These are phyloP conservation scores for Mastigias papua DNA, from an alignment of 30 jellyfish, hydroid and myxozoan genomes.

Conservation along the genomic window DNA sequence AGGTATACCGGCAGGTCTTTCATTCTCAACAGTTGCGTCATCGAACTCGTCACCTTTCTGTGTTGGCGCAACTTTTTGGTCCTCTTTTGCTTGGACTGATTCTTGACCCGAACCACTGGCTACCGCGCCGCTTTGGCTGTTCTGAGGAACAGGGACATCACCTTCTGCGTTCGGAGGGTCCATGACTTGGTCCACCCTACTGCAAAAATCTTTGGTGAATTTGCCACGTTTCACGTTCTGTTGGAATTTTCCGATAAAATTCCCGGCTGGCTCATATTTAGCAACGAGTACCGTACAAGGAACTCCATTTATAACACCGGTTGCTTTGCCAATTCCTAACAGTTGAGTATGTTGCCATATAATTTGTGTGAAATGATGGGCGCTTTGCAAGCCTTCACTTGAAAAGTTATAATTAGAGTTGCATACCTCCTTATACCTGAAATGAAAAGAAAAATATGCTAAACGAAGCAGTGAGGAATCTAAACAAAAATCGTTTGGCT, in stretches of 20 bases:
- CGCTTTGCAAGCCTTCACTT: slow-evolving; percentile 62
- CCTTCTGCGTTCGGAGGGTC: slow-evolving; percentile 46
- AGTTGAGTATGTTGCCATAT: slow-evolving; percentile 74
- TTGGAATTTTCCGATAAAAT: slow-evolving; percentile 64
- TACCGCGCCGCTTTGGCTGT: too few relatives aligned
- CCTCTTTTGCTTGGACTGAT: background rate
- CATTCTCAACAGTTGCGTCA: background rate
- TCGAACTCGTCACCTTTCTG: background rate
- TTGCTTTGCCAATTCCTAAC: slow-evolving; percentile 84
- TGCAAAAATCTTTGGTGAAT: slow-evolving; percentile 70
- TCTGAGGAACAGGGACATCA: background rate
- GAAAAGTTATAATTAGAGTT: slow-evolving; percentile 53
- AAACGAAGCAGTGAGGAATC: too few relatives aligned
- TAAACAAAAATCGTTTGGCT: too few relatives aligned
- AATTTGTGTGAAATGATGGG: slow-evolving; percentile 80
- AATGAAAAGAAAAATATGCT: background rate
- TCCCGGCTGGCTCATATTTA: slow-evolving; percentile 84
- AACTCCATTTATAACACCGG: slow-evolving; percentile 39
- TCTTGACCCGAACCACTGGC: background rate
- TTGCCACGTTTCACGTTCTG: slow-evolving; percentile 78
- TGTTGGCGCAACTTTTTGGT: background rate
- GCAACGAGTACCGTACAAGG: slow-evolving; percentile 87
- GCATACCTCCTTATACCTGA: slow-evolving; percentile 82
- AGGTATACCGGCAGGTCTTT: slow-evolving; percentile 9
- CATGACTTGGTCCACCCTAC: slow-evolving; percentile 30